Conservation (phyloP, 2,888 invertebrate genomes). For the Lasius platythorax region DNA sequence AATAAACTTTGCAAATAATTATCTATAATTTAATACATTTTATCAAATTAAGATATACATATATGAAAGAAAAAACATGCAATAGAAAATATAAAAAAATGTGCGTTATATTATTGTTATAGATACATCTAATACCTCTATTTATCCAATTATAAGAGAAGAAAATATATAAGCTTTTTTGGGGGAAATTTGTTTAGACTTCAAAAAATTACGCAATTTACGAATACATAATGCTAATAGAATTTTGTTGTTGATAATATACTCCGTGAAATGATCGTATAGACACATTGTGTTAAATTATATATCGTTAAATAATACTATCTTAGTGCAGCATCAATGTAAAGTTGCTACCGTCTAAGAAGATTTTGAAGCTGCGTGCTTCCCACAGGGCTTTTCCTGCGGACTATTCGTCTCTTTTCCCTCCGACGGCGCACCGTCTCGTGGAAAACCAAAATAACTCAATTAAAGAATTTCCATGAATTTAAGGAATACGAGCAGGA, state of each 20-base stretch:
- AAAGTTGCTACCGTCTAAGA: slow-evolving; percentile 70
- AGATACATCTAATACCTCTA: not conserved
- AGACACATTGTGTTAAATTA: slow-evolving; percentile 14
- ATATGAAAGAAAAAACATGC: not conserved
- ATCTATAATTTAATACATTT: slow-evolving; percentile 19
- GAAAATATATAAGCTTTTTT: not conserved
- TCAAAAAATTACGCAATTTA: not conserved
- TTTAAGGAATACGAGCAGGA: slow-evolving; percentile 77
- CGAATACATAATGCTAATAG: not conserved
- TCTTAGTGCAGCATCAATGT: slow-evolving; percentile 42
- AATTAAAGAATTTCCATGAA: slow-evolving; percentile 86
- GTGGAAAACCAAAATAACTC: slow-evolving; percentile 84
- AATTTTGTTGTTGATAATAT: not conserved
- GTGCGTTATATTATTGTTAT: not conserved
- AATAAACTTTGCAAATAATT: slow-evolving; percentile 24
- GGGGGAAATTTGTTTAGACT: not conserved
- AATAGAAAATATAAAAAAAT: not conserved
- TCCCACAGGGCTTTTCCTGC: slow-evolving; percentile 83
- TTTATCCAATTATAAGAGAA: not conserved
- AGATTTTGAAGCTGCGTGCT: slow-evolving; percentile 81
- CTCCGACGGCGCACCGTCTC: slow-evolving; percentile 34
- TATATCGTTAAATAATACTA: slow-evolving; percentile 43
- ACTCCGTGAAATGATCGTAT: not conserved
- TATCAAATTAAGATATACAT: not conserved
- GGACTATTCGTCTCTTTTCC: slow-evolving; percentile 65